Percentiles rank a stretch among this genome's conserved stretches.
These are phyloP conservation scores for Campoletis sonorensis DNA, from an alignment of 1,140 invertebrate genomes.

Conservation along the genomic window DNA sequence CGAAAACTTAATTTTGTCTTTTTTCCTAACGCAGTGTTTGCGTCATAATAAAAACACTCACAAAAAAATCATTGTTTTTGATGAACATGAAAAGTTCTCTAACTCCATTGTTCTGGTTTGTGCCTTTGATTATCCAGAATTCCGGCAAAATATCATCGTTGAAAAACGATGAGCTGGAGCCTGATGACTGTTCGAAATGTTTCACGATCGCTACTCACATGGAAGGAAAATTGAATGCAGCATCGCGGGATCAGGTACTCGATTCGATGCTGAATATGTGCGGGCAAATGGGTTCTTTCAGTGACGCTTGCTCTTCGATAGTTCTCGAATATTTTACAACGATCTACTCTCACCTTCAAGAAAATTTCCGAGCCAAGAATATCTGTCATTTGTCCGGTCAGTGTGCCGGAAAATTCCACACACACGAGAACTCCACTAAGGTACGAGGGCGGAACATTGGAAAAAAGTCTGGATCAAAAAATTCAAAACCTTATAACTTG, in stretches of 20 bases:
- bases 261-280: slow-evolving; percentile 75
- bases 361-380: slow-evolving; percentile 80
- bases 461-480: neutral
- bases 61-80: no score
- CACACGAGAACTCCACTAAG: slow-evolving; percentile 78
- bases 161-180: slow-evolving; percentile 67
- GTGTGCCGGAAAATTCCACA: slow-evolving; percentile 81
- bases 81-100: no score
- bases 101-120: no score
- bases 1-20: no score
- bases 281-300: slow-evolving; percentile 82
- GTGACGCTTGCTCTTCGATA: slow-evolving; percentile 86
- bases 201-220: slow-evolving; percentile 70
- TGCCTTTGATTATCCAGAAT: slow-evolving; percentile 24
- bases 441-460: slow-evolving; percentile 50
- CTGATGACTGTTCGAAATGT: slow-evolving; percentile 72
- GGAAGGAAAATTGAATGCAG: slow-evolving; percentile 67
- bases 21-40: no score
- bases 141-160: slow-evolving; percentile 47
- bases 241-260: slow-evolving; percentile 61
- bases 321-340: slow-evolving; percentile 84
- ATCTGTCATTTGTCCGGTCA: slow-evolving; percentile 87
- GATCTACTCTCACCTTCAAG: slow-evolving; percentile 80
- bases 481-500: neutral
- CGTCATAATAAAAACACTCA: no score